A percentile compares a stretch with the other conserved stretches of the same genome.
phyloP scores from a whole-genome alignment of 2,113 vertebrate genomes.

The Maylandia zebra region DNA sequence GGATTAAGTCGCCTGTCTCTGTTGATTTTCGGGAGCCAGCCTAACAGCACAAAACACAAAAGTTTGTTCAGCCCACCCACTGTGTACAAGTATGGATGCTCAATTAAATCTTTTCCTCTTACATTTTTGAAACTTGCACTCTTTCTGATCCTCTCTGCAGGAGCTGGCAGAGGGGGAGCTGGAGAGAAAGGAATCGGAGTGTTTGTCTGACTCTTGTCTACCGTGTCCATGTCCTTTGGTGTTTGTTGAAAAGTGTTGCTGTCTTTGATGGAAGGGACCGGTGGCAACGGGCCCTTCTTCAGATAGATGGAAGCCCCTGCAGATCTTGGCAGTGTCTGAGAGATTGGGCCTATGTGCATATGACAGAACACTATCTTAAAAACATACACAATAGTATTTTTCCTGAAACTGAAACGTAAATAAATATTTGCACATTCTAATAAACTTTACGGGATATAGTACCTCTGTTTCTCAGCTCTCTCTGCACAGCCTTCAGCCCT shows the following conservation, averaged over 20 bases:
- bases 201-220: neutral
- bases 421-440: neutral
- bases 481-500: slow-evolving; percentile 25
- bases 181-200: neutral
- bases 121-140: slow-evolving; percentile 14
- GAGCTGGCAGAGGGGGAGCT: neutral
- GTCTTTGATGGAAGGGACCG: neutral
- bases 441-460: neutral
- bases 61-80: neutral
- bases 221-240: neutral
- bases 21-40: neutral
- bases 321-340: slow-evolving; percentile 17
- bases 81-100: neutral
- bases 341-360: neutral
- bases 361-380: neutral
- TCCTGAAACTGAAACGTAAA: neutral
- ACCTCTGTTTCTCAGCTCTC: slow-evolving; percentile 9
- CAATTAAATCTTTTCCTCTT: neutral
- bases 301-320: neutral
- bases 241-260: neutral
- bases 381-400: neutral
- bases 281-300: slow-evolving; percentile 47
- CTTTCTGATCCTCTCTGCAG: neutral
- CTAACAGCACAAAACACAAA: neutral
- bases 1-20: neutral